Percentiles rank a stretch among this genome's conserved stretches.
Conservation (phyloP, 1,140 invertebrate species). For the Daktulosphaira vitifoliae region DNA sequence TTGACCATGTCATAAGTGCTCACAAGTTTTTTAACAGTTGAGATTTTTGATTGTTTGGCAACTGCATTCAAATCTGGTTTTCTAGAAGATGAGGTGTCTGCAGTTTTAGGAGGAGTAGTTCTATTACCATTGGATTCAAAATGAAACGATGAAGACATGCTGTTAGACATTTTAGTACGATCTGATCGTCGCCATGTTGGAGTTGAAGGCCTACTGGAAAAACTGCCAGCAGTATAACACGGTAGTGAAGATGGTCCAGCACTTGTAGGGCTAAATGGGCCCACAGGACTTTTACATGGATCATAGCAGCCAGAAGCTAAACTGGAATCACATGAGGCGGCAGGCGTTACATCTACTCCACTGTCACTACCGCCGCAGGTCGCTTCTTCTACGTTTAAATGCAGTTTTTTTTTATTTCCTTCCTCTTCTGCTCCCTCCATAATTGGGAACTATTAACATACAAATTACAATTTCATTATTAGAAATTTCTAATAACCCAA, state of each 20-base stretch:
- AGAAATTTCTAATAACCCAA: no score
- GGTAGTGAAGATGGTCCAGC: slow-evolving; percentile 42
- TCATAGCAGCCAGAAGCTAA: slow-evolving; percentile 65
- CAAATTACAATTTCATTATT: no score
- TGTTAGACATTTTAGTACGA: slow-evolving; percentile 26
- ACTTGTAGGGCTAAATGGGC: slow-evolving; percentile 46
- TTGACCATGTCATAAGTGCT: slow-evolving; percentile 45
- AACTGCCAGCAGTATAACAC: slow-evolving; percentile 27
- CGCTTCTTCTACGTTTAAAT: slow-evolving; percentile 55
- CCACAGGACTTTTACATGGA: slow-evolving; percentile 52
- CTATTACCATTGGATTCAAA: background rate
- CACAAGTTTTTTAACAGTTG: slow-evolving; percentile 28
- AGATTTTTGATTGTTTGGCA: slow-evolving; percentile 29
- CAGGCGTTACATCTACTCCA: slow-evolving; percentile 41
- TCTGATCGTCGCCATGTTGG: slow-evolving; percentile 45
- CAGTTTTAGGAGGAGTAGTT: background rate
- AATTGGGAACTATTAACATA: no score
- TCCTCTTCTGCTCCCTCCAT: slow-evolving; percentile 44
- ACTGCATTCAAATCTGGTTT: slow-evolving; percentile 2
- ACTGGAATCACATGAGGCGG: slow-evolving; percentile 60
- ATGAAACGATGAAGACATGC: slow-evolving; percentile 23
- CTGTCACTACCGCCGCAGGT: slow-evolving; percentile 50
- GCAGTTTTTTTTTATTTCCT: slow-evolving; percentile 69
- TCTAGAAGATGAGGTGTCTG: background rate
- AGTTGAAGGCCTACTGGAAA: slow-evolving; percentile 41